These are phyloP conservation scores for Axis porcinus DNA, from an alignment of 2,113 vertebrate species.

Conservation along the genomic window DNA sequence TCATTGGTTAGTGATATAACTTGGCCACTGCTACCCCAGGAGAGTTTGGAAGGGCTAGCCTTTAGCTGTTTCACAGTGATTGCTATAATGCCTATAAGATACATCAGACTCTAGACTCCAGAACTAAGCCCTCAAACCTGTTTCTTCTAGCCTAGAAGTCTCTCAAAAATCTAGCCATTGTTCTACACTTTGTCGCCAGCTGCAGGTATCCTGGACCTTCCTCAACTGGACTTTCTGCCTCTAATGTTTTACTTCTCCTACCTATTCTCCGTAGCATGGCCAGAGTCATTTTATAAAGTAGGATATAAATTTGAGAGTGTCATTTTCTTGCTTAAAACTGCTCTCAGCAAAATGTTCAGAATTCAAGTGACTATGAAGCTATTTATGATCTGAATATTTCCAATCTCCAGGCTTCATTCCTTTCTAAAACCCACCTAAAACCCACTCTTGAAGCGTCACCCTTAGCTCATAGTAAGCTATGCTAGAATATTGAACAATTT, in stretches of 20 bases:
- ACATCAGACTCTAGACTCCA: not conserved
- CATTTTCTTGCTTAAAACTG: not conserved
- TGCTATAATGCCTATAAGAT: not conserved
- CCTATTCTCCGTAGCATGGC: not conserved
- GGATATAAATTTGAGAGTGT: not conserved
- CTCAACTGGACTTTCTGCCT: not conserved
- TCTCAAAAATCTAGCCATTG: not conserved
- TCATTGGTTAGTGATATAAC: not conserved
- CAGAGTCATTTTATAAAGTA: not conserved
- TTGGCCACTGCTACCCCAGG: not conserved
- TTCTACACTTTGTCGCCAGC: not conserved
- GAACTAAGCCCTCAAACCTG: not conserved
- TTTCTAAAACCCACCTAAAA: not conserved
- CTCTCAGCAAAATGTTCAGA: not conserved
- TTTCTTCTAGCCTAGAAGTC: not conserved
- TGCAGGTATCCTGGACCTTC: not conserved
- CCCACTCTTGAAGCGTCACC: not conserved
- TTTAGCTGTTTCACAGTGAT: not conserved
- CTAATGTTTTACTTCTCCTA: not conserved
- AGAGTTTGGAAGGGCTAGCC: not conserved
- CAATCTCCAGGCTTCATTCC: not conserved
- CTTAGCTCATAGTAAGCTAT: not conserved
- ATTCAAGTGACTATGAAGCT: not conserved
- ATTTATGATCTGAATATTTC: not conserved
- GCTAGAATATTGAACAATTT: not conserved